Evolutionary conservation across 2,888 invertebrate species (phyloP).

Genomic region (Gymnosoma rotundatum): DNA sequence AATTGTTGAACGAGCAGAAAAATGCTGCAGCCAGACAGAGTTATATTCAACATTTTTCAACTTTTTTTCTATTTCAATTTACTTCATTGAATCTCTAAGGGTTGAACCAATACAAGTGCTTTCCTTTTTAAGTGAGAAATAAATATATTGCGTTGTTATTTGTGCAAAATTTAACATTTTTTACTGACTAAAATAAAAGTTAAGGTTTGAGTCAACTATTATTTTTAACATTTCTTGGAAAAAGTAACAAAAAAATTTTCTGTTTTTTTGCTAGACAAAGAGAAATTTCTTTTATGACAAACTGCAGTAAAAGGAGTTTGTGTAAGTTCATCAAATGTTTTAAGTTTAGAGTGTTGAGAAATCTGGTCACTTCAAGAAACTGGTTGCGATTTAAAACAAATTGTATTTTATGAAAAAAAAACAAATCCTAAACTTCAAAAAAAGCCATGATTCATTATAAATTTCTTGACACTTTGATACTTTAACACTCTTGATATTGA

Average conservation of each 20-base stretch:
- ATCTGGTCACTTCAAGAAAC: too few species aligned
- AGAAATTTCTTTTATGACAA: too few species aligned
- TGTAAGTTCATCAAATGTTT: too few species aligned
- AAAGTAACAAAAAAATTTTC: background rate
- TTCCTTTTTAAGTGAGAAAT: slow-evolving; percentile 36
- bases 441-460: too few species aligned
- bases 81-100: slow-evolving; percentile 46
- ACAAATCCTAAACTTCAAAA: too few species aligned
- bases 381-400: too few species aligned
- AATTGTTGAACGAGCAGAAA: background rate
- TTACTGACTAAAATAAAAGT: slow-evolving; percentile 2
- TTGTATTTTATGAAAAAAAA: too few species aligned
- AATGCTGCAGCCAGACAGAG: slow-evolving; percentile 37
- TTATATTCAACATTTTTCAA: slow-evolving; percentile 17
- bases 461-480: too few species aligned
- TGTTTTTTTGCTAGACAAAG: too few species aligned
- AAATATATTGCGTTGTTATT: slow-evolving; percentile 17
- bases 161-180: slow-evolving; percentile 18
- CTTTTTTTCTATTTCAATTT: background rate
- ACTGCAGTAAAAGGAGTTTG: too few species aligned
- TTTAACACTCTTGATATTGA: too few species aligned
- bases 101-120: slow-evolving; percentile 19
- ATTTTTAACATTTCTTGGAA: background rate
- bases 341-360: too few species aligned
- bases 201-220: slow-evolving; percentile 6